phyloP scores from a whole-genome alignment of 1,140 invertebrate genomes.

The Andricus grossulariae region DNA sequence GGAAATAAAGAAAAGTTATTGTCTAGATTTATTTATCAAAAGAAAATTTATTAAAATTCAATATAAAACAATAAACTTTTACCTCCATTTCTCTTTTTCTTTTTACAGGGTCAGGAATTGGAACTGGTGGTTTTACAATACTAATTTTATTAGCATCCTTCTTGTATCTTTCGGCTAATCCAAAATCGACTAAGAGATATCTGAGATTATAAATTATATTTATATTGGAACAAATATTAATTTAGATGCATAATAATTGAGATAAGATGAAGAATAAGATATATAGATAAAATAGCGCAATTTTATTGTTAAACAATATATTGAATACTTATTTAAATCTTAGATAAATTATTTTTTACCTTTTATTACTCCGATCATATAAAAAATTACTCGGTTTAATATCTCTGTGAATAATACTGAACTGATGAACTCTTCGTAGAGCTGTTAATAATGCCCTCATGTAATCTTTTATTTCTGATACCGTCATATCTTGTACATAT shows the following conservation, averaged over 20 bases:
- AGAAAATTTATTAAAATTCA: slow-evolving; percentile 3
- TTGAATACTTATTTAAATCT: background rate
- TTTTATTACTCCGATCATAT: slow-evolving; percentile 85
- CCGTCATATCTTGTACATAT: slow-evolving; percentile 83
- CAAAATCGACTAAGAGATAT: slow-evolving; percentile 92
- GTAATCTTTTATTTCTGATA: slow-evolving; percentile 85
- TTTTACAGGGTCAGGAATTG: slow-evolving; percentile 48
- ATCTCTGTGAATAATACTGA: slow-evolving; percentile 92
- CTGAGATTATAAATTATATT: slow-evolving; percentile 61
- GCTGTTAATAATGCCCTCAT: slow-evolving; percentile 90
- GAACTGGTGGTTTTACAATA: slow-evolving; percentile 28
- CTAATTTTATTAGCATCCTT: slow-evolving; percentile 45
- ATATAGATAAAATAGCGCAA: slow-evolving; percentile 12
- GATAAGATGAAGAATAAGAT: slow-evolving; percentile 45
- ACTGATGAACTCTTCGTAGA: slow-evolving; percentile 87
- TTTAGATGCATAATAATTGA: background rate
- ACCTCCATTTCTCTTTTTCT: slow-evolving; percentile 68
- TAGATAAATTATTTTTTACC: slow-evolving; percentile 75
- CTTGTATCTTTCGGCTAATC: slow-evolving; percentile 83
- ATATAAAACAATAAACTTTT: slow-evolving; percentile 42
- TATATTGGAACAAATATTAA: background rate
- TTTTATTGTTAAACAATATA: background rate
- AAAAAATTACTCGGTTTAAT: slow-evolving; percentile 96
- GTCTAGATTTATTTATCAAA: slow-evolving; percentile 26
- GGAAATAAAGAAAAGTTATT: slow-evolving; percentile 25